Percentiles rank a stretch among this genome's conserved stretches.
phyloP scores from a whole-genome alignment of 2,797 vertebrate species.

The Sebastolobus altivelis region DNA sequence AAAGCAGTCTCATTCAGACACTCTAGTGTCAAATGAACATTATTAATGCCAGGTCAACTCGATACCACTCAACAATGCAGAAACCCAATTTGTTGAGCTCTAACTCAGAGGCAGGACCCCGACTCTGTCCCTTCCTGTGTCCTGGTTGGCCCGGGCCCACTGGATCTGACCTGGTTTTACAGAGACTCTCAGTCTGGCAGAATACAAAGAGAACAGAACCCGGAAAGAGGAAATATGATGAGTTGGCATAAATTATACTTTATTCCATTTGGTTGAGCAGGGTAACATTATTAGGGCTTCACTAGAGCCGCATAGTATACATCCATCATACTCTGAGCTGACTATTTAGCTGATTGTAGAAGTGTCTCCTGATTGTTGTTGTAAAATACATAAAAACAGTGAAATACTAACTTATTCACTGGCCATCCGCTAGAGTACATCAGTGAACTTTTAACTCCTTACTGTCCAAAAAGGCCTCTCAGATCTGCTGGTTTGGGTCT shows the following conservation, averaged over 20 bases:
- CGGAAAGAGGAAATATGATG: slow-evolving; percentile 23
- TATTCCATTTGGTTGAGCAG: neutral
- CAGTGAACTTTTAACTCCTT: neutral
- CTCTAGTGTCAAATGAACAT: neutral
- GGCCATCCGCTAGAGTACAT: rapidly evolving
- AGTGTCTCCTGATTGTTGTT: neutral
- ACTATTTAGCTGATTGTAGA: neutral
- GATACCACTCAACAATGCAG: neutral
- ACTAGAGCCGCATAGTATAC: neutral
- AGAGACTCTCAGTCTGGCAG: slow-evolving; percentile 16
- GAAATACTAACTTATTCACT: neutral
- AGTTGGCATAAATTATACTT: slow-evolving; percentile 13
- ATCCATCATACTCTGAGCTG: neutral
- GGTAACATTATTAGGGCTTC: neutral
- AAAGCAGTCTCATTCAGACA: neutral
- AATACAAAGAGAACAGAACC: slow-evolving; percentile 30
- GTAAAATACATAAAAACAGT: neutral
- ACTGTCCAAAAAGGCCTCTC: neutral
- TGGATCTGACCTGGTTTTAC: slow-evolving; percentile 41
- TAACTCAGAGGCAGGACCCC: neutral
- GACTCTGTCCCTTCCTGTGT: slow-evolving; percentile 1
- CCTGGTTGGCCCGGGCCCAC: slow-evolving; percentile 27
- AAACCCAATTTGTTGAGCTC: neutral
- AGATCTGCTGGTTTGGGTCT: neutral
- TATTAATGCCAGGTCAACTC: slow-evolving; percentile 10